Evolutionary conservation across 2,888 invertebrate species (phyloP), one percentile per base, ranked within the genome.

Genomic region (Carterocephalus palaemon): DNA sequence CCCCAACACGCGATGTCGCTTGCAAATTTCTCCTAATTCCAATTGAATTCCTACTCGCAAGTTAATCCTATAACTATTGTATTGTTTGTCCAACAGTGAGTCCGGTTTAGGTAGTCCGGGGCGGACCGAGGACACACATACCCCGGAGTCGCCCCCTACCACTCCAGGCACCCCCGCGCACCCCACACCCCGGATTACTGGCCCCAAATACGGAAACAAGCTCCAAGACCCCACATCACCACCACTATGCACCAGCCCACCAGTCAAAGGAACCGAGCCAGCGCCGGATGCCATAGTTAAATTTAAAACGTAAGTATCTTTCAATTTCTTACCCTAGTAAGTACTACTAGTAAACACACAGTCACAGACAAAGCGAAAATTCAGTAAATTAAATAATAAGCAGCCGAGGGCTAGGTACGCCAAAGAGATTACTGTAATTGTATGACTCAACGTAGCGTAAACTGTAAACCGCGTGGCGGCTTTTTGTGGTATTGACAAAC

Each of bases 51-150:
- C 6, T 7, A 4, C 8, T 10, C 4, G 12, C 19, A 8, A 2
- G 1, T 10, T 4, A 8, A 37, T 17, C n/a, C n/a, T n/a, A n/a
- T 37, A 24, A 37, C 10, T 7, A 4, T 2, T 19, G 2, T 19
- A 19, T 20, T 4, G 13, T 29, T 31, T 38, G 15, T 38, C 15
- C 13, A 8, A 29, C 65, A 88, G 87, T 60, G 88, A 87, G 64
- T 84, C 85, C 22, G 85, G 86, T 3, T 60, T 81, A 26, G 85
- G 78, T 31, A 86, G 86, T 55, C 85, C 88, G 28, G 80, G 73
- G 29, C 68, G 76, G 22, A 78, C 75, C 1, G 87, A 85, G 39
- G 88, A 88, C 57, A 61, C 70, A 51, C 67, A 75, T 26, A 75
- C 75, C 15, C 86, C 82, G 8, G 73, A 75, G n/a, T 78, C 84